Conservation (phyloP, 2,888 invertebrate species). For the Tetrapedia diversipes region DNA sequence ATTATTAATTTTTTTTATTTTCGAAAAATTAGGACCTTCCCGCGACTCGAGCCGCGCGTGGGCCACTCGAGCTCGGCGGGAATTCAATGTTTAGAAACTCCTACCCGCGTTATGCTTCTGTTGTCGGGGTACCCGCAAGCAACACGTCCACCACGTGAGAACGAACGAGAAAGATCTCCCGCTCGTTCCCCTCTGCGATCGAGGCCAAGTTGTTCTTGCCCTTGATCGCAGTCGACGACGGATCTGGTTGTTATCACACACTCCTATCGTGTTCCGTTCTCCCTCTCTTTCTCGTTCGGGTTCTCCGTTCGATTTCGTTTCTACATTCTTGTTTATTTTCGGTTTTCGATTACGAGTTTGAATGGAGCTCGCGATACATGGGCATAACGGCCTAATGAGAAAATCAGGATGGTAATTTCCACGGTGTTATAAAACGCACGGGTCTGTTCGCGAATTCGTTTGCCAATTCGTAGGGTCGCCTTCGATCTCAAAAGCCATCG, state of each 20-base stretch:
- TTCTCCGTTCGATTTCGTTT: slow-evolving; percentile 18
- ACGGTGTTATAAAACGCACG: slow-evolving; percentile 70
- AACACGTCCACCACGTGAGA: slow-evolving; percentile 63
- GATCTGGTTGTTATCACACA: slow-evolving; percentile 41
- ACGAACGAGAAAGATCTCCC: neutral
- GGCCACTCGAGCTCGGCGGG: slow-evolving; percentile 75
- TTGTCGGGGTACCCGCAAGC: slow-evolving; percentile 81
- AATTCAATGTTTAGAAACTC: slow-evolving; percentile 80
- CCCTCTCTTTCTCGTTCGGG: slow-evolving; percentile 23
- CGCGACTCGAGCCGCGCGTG: slow-evolving; percentile 74
- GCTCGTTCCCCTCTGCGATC: slow-evolving; percentile 39
- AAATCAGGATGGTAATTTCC: slow-evolving; percentile 82
- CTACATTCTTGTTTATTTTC: slow-evolving; percentile 18
- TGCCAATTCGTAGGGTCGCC: slow-evolving; percentile 54
- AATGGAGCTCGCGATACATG: slow-evolving; percentile 65
- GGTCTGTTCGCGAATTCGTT: slow-evolving; percentile 66
- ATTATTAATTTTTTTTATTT: slow-evolving; percentile 68
- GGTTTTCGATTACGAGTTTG: slow-evolving; percentile 67
- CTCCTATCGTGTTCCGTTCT: no score
- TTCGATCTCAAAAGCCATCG: slow-evolving; percentile 31
- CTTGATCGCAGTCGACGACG: slow-evolving; percentile 53
- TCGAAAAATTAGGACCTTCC: slow-evolving; percentile 80
- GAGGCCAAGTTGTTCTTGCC: neutral
- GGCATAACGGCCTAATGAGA: slow-evolving; percentile 78
- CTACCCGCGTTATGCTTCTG: slow-evolving; percentile 83